phyloP scores from a whole-genome alignment of 2,888 invertebrate genomes.

The Metallyticus violacea region DNA sequence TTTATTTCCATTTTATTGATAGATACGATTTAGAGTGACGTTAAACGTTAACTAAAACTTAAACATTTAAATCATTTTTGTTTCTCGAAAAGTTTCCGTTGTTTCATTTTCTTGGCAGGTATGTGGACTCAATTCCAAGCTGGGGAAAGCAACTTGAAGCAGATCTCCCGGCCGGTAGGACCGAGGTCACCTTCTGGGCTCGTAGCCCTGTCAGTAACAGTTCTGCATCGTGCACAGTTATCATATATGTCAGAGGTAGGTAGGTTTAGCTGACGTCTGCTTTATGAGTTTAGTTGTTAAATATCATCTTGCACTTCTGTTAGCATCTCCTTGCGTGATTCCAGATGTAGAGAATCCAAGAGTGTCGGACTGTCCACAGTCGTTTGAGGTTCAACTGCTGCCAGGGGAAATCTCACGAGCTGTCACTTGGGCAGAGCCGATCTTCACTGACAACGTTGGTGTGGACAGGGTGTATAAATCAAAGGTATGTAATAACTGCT shows the following conservation, averaged over 20 bases:
- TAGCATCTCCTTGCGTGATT: constrained; percentile 25
- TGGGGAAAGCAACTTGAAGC: constrained; percentile 62
- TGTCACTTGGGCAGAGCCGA: constrained; percentile 64
- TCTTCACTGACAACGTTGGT: constrained; percentile 57
- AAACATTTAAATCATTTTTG: too few species aligned
- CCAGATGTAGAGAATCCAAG: constrained; percentile 56
- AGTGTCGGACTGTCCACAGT: constrained; percentile 58
- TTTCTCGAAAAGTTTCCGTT: too few species aligned
- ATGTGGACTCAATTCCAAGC: constrained; percentile 57
- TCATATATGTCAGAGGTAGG: constrained; percentile 57
- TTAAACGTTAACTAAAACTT: too few species aligned
- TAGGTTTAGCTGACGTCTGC: neutral
- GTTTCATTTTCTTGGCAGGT: constrained; percentile 44
- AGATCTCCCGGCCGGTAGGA: constrained; percentile 57
- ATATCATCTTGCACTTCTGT: neutral
- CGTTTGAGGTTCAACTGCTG: constrained; percentile 57
- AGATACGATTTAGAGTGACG: too few species aligned
- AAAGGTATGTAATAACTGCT: constrained; percentile 45
- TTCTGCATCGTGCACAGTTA: constrained; percentile 57
- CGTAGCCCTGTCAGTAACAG: constrained; percentile 54
- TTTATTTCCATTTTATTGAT: too few species aligned
- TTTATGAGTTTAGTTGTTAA: neutral
- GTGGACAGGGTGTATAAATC: constrained; percentile 58
- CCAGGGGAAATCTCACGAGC: constrained; percentile 54
- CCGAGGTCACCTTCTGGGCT: constrained; percentile 59